A percentile compares a stretch with the other conserved stretches of the same genome.
phyloP scores from a whole-genome alignment of 1,140 invertebrate species.

The Leptonema lineaticorne region DNA sequence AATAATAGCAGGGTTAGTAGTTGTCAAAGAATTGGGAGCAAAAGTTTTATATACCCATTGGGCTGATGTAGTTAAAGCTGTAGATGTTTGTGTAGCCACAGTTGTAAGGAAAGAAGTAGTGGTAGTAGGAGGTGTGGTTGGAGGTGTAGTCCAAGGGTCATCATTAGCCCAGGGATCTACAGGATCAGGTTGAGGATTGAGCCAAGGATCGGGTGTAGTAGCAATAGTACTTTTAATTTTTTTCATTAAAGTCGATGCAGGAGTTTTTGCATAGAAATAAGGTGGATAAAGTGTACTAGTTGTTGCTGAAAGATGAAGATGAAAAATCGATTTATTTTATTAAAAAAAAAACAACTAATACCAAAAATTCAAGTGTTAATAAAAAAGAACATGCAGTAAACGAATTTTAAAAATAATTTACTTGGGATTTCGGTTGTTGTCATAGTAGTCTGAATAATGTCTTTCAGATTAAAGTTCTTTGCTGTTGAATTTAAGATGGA shows the following conservation, averaged over 20 bases:
- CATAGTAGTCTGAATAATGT: constrained; percentile 26
- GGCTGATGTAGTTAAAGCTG: constrained; percentile 57
- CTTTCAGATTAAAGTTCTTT: constrained; percentile 25
- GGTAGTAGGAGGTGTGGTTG: constrained; percentile 27
- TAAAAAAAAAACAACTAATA: background rate
- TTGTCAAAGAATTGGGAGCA: constrained; percentile 51
- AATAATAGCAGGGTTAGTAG: constrained; percentile 46
- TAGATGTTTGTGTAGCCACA: constrained; percentile 47
- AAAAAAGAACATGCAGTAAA: constrained; percentile 1
- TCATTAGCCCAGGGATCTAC: constrained; percentile 55
- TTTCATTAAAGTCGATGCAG: constrained; percentile 32
- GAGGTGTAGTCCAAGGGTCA: constrained; percentile 54
- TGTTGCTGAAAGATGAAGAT: constrained; percentile 36
- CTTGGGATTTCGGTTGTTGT: constrained; percentile 36
- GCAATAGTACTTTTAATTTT: constrained; percentile 36
- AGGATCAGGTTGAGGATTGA: constrained; percentile 44
- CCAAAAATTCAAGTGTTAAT: no score
- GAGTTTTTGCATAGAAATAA: constrained; percentile 33
- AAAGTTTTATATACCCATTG: constrained; percentile 54
- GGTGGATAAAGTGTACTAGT: constrained; percentile 37
- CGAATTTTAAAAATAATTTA: constrained; percentile 11
- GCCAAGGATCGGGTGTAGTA: constrained; percentile 34
- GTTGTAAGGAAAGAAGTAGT: constrained; percentile 50
- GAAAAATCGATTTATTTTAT: background rate
- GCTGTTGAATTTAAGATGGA: constrained; percentile 33